Evolutionary conservation across 2,797 vertebrate genomes (phyloP).

Genomic region (Heteromormyrus szaboi): DNA sequence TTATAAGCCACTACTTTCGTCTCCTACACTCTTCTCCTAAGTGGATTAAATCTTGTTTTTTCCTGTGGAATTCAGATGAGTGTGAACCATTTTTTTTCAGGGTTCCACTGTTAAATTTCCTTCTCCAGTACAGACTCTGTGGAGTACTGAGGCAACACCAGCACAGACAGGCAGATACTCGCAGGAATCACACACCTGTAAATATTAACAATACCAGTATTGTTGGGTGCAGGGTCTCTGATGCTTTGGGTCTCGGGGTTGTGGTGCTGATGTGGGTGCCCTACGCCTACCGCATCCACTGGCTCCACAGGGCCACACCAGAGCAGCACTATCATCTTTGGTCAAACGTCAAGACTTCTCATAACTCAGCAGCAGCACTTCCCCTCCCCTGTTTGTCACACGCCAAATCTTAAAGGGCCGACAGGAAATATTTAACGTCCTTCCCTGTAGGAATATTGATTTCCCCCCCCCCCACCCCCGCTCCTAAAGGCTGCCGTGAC

Average conservation of each 20-base stretch:
- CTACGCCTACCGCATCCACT: too few relatives aligned
- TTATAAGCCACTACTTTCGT: background rate
- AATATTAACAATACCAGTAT: background rate
- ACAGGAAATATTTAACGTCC: slow-evolving; percentile 24
- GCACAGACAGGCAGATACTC: background rate
- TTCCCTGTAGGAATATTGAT: slow-evolving; percentile 20
- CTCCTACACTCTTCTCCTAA: background rate
- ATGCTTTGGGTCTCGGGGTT: background rate
- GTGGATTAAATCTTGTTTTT: background rate
- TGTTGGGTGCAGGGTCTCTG: background rate
- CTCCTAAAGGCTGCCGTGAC: slow-evolving; percentile 13
- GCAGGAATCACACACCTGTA: background rate
- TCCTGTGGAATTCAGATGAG: background rate
- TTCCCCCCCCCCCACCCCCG: background rate
- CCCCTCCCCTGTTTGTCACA: slow-evolving; percentile 7
- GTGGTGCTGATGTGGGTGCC: background rate
- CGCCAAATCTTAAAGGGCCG: slow-evolving; percentile 8
- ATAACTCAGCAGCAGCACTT: slow-evolving; percentile 10
- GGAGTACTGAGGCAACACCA: background rate
- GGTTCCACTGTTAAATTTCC: background rate
- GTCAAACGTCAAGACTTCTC: background rate
- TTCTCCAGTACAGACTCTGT: background rate
- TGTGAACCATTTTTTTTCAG: background rate
- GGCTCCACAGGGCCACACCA: background rate
- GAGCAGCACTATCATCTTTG: background rate